These are phyloP conservation scores for Equus przewalskii DNA, from an alignment of 2,113 vertebrate genomes.

Conservation along the genomic window DNA sequence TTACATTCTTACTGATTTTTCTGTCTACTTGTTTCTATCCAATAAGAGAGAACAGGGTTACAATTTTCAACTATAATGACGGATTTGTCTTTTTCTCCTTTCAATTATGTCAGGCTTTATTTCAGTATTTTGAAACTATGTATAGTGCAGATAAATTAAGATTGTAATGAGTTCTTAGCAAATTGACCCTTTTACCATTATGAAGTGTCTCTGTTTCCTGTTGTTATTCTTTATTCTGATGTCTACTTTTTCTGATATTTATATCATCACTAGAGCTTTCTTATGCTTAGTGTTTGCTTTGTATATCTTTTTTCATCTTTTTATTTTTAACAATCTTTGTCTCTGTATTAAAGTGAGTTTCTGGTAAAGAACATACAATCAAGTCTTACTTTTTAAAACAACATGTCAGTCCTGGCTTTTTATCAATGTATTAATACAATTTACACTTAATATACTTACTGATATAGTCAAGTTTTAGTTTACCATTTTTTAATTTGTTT, in stretches of 20 bases:
- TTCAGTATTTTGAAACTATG: neutral
- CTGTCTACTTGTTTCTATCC: neutral
- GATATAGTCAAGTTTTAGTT: neutral
- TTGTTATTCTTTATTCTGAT: neutral
- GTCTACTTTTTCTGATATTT: neutral
- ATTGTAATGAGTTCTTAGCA: neutral
- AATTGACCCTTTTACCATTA: neutral
- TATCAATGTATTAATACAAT: neutral
- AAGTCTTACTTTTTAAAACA: neutral
- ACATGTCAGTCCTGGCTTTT: neutral
- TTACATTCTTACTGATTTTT: neutral
- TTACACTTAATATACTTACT: neutral
- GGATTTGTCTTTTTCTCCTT: neutral
- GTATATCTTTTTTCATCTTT: neutral
- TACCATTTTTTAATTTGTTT: neutral
- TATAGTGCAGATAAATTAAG: neutral
- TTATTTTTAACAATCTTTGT: neutral
- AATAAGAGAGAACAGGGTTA: neutral
- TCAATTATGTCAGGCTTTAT: neutral
- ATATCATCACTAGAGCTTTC: neutral
- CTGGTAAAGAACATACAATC: neutral
- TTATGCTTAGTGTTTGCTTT: neutral
- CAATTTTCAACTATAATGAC: neutral
- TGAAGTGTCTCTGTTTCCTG: neutral
- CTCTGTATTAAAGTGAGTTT: neutral